Percentiles rank a stretch among this genome's conserved stretches.
Evolutionary conservation across 2,888 invertebrate genomes (phyloP).

Genomic region (Ichneumoninae sp.): DNA sequence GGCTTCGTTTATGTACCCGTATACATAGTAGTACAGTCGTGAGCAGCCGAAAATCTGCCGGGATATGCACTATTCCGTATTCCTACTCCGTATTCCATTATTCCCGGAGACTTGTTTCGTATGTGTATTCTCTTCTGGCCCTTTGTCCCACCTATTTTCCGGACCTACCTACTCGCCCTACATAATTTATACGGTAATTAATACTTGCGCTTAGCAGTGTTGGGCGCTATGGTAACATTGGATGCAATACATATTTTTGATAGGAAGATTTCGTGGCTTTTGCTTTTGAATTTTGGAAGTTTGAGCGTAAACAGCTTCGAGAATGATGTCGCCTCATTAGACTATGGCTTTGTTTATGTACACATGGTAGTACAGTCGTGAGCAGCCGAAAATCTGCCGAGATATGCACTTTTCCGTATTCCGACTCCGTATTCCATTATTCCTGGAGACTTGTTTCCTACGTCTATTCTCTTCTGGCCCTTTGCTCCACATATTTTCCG

Average conservation of each 20-base stretch:
- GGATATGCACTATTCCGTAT: constrained; percentile 22
- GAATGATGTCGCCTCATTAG: constrained; percentile 19
- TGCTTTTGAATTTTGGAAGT: background rate
- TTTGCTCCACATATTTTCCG: background rate
- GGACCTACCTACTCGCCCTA: background rate
- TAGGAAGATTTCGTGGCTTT: background rate
- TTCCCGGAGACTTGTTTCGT: background rate
- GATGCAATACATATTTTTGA: background rate
- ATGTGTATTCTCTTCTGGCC: background rate
- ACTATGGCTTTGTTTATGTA: background rate
- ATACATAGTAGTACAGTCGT: background rate
- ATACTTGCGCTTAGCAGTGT: background rate
- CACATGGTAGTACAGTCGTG: background rate
- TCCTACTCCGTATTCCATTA: background rate
- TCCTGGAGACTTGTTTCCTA: background rate
- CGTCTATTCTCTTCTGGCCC: background rate
- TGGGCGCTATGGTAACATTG: background rate
- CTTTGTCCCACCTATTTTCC: background rate
- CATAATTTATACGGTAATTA: constrained; percentile 22
- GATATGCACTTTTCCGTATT: constrained; percentile 19
- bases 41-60: constrained; percentile 27
- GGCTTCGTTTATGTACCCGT: background rate
- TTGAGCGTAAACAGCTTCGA: background rate
- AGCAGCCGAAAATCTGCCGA: constrained; percentile 29
- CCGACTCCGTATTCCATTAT: background rate